These are phyloP conservation scores for Aphaenogaster floridana DNA, from an alignment of 1,140 invertebrate genomes.

Conservation along the genomic window DNA sequence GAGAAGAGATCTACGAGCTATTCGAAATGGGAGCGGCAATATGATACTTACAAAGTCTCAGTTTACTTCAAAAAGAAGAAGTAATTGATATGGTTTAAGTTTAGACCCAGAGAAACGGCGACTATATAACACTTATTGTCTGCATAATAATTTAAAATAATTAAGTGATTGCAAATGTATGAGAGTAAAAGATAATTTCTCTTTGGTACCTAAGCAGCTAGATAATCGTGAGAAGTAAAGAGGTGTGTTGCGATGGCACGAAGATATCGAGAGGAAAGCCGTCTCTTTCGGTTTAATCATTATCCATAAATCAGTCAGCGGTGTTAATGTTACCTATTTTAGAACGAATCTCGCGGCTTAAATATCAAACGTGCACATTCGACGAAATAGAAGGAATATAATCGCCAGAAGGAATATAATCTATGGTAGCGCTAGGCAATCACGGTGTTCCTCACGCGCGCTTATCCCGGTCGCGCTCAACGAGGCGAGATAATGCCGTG, in stretches of 20 bases:
- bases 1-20: slow-evolving; percentile 6
- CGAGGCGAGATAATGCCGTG: slow-evolving; percentile 58
- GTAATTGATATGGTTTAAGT: neutral
- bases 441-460: slow-evolving; percentile 30
- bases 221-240: slow-evolving; percentile 12
- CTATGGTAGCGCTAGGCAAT: slow-evolving; percentile 36
- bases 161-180: neutral
- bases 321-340: slow-evolving; percentile 25
- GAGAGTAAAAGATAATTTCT: neutral
- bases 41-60: neutral
- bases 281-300: slow-evolving; percentile 6
- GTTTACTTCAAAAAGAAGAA: neutral
- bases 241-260: neutral
- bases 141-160: neutral
- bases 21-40: neutral
- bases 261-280: neutral
- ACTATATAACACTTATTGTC: neutral
- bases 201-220: neutral
- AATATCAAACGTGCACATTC: slow-evolving; percentile 26
- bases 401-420: slow-evolving; percentile 47
- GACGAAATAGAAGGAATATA: slow-evolving; percentile 10
- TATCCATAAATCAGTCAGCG: slow-evolving; percentile 16
- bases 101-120: neutral
- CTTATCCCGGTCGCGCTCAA: slow-evolving; percentile 39
- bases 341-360: slow-evolving; percentile 9